Evolutionary conservation across 2,797 vertebrate species (phyloP), one percentile per base, ranked within the genome.

Genomic region (Emydoidea blandingii): DNA sequence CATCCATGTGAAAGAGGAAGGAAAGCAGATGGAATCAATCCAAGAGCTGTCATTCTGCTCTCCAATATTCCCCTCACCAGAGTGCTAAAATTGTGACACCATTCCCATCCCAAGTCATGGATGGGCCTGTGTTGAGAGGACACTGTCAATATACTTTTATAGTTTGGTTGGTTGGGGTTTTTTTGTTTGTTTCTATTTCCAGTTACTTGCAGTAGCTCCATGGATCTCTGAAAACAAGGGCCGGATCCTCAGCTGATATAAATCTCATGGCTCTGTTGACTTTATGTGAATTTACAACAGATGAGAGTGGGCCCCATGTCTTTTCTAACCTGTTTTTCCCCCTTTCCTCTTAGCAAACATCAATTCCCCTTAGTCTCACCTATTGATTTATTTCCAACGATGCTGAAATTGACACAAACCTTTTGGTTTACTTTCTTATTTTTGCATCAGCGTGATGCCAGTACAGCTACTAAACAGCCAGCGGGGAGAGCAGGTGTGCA

Each of bases 291-390:
- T 93, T 94, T 92, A 80, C 21, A 85, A 82, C 86, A 91, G 93
- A 90, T 94, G 94, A 96, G 86, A 57, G 57, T 80, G 84, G 86
- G 90, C 85, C 52, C 65, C 65, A 52, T 83, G 57, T 54, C n/a
- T 83, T 90, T 96, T 88, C 94, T 95, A 95, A 96, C 72, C 47
- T 12, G 1, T 96, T 91, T 6, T 3, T 93, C 44, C n/a, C 21
- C 88, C 82, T 78, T 54, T 31, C 49, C 62, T 29, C 1, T 78
- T 62, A 34, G 31, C 29, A 62, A 62, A 34, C 31, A 34, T 81
- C 3, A 0, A 2, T 86, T 87, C 5, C 5, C 23, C 87, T 81
- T 82, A n/a, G 37, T 90, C 2, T 29, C 7, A 72, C 41, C 65
- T 91, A 92, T 57, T 78, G 72, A 53, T 80, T 5, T 90, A 4